phyloP scores from a whole-genome alignment of 2,888 invertebrate species.

The Callosobruchus maculatus region DNA sequence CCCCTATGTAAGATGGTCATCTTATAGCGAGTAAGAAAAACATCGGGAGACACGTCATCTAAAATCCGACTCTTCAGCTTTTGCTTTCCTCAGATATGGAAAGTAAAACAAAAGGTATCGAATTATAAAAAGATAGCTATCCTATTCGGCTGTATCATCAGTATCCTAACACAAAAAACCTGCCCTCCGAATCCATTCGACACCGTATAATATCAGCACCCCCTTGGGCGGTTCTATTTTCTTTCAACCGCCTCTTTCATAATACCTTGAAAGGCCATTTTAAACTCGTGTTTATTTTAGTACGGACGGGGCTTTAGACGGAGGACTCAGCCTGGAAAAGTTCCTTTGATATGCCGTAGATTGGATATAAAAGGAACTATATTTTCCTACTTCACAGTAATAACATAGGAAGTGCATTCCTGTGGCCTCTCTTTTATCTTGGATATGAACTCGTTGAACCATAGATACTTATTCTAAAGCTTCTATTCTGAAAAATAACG shows the following conservation, averaged over 20 bases:
- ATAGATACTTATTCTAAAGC: not conserved
- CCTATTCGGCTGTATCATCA: too few species aligned
- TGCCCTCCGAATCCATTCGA: not conserved
- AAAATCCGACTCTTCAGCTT: too few species aligned
- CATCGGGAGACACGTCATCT: too few species aligned
- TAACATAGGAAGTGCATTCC: not conserved
- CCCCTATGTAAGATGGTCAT: too few species aligned
- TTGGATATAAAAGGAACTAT: not conserved
- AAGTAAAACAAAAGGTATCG: too few species aligned
- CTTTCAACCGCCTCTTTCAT: not conserved
- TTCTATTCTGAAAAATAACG: too few species aligned
- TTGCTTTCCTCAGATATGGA: too few species aligned
- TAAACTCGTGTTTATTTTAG: not conserved
- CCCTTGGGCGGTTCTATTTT: not conserved
- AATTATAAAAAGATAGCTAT: too few species aligned
- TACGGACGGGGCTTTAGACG: not conserved
- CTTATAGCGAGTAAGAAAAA: too few species aligned
- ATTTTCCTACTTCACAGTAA: not conserved
- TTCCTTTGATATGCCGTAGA: not conserved
- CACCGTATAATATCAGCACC: not conserved
- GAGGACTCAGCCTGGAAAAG: not conserved
- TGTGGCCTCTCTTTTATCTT: not conserved
- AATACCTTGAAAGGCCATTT: not conserved
- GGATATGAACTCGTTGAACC: not conserved
- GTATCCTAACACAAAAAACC: too few species aligned